A percentile compares a stretch with the other conserved stretches of the same genome.
phyloP scores from a whole-genome alignment of 2,888 invertebrate genomes.

The Papilio gigon region DNA sequence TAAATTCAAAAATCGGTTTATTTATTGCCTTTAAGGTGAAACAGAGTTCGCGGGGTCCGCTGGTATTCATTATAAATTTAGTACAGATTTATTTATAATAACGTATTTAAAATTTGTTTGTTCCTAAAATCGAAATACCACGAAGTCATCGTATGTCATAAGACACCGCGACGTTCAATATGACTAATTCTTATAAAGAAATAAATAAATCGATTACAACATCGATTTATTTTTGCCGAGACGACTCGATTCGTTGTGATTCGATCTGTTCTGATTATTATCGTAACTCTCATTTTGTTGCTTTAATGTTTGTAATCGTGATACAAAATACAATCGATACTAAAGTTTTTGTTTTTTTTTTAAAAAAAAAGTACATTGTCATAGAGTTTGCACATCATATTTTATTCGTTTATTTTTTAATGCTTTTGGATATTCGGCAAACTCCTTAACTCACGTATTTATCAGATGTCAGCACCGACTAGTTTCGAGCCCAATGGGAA shows the following conservation, averaged over 20 bases:
- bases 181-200: conserved; percentile 30
- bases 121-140: conserved; percentile 4
- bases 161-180: conserved; percentile 17
- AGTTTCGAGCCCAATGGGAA: too few species aligned
- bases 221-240: conserved; percentile 32
- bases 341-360: neutral
- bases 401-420: neutral
- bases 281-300: neutral
- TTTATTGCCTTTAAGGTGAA: too few species aligned
- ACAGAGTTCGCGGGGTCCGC: too few species aligned
- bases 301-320: neutral
- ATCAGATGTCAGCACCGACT: too few species aligned
- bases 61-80: too few species aligned
- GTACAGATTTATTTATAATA: too few species aligned
- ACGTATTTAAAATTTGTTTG: neutral
- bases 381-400: neutral
- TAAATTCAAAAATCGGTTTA: too few species aligned
- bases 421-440: neutral
- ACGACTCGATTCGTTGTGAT: conserved; percentile 36
- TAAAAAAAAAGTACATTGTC: neutral
- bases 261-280: conserved; percentile 12
- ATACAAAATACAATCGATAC: neutral
- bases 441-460: too few species aligned
- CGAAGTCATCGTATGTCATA: conserved; percentile 20
- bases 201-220: conserved; percentile 23